Base-by-base conservation (phyloP, 2,888 invertebrate genomes). In the Drosophila anomalata region DNA sequence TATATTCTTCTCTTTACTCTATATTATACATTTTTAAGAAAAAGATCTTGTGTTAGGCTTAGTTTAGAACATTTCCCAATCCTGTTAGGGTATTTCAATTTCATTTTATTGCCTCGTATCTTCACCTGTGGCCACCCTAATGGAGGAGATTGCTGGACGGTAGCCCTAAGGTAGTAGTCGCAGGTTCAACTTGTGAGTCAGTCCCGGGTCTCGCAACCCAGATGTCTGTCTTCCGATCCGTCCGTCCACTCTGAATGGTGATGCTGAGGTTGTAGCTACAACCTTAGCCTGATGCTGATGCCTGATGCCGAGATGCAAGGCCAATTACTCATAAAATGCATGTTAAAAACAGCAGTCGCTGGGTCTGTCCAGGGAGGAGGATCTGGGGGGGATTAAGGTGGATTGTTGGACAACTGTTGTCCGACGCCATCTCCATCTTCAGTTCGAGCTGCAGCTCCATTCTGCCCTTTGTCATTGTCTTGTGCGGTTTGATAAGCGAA, bases 401-500 rank as follows among this genome's bases (percentile, higher is more conserved):
- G 75, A 68, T 67, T 63, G 78, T 66, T 63, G 78, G 79, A 83
- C 84, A 84, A 88, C 88, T 84, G 88, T 86, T 84, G 84, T 65
- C 63, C 84, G 75, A 86, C 76, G 87, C 79, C 80, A 74, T 84
- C 71, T 46, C 54, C 72, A 78, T 24, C 50, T 14, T 1, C 33
- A 33, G 31, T 9, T 36, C 22, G 48, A 36, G 8, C 65, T 46
- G 33, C 54, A 11, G 26, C 17, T 62, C 62, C 62, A 22, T 61
- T 77, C 72, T 86, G 85, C 81, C 83, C 85, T 89, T 88, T 89
- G 89, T 89, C 89, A 89, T 89, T 89, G 83, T 88, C 88, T 85
- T 88, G 88, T 85, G 77, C 73, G 76, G 61, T 77, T 83, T 88
- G 84, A 84, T 88, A 84, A 84, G 87, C 76, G 61, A 59, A 57